phyloP scores from a whole-genome alignment of 1,140 invertebrate genomes.

The Sinella curviseta region DNA sequence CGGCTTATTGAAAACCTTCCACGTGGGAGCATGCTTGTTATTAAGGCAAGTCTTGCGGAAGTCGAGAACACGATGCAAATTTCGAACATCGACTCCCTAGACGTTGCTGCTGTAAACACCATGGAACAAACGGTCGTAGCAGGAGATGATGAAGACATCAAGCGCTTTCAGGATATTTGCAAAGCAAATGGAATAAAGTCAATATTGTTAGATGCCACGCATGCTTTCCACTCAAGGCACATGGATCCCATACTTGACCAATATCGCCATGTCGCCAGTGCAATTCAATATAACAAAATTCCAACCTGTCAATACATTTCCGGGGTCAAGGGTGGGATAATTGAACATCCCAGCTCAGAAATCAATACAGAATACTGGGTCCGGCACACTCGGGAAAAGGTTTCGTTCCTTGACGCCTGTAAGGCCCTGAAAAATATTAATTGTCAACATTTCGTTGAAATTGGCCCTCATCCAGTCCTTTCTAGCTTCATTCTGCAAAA shows the following conservation, averaged over 20 bases:
- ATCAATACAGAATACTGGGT: not conserved
- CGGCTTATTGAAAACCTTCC: conserved; percentile 28
- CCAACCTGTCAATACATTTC: not conserved
- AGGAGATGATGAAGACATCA: not conserved
- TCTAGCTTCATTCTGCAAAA: not conserved
- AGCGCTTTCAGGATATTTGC: not conserved
- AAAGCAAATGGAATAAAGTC: not conserved
- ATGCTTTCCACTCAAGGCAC: conserved; percentile 16
- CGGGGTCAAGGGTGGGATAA: not conserved
- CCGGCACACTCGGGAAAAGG: conserved; percentile 2
- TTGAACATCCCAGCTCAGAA: not conserved
- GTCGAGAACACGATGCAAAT: not conserved
- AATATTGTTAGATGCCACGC: not conserved
- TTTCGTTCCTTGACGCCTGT: conserved; percentile 19
- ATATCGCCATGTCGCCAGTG: not conserved
- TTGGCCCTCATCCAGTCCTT: not conserved
- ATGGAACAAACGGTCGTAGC: not conserved
- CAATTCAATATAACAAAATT: not conserved
- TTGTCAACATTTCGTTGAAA: not conserved
- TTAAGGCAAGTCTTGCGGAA: conserved; percentile 4
- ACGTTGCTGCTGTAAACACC: not conserved
- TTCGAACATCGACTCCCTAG: not conserved
- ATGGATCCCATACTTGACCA: not conserved
- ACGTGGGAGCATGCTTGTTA: conserved; percentile 34
- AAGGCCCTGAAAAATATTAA: not conserved